Conservation (phyloP, 2,113 vertebrate genomes). For the Todiramphus chloris region DNA sequence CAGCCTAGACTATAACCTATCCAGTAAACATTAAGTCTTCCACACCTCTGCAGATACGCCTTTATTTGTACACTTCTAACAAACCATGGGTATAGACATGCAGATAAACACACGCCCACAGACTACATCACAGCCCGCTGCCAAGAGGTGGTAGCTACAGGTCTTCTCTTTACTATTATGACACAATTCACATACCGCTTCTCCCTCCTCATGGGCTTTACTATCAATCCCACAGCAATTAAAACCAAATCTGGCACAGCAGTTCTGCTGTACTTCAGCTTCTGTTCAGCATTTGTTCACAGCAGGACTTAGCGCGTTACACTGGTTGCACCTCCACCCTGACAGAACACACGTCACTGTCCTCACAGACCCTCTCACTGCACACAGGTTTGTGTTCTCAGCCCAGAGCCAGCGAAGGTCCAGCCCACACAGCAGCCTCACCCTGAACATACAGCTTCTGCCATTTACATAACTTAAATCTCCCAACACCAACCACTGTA, state of each 20-base stretch:
- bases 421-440: background rate
- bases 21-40: background rate
- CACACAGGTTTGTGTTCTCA: background rate
- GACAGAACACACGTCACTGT: background rate
- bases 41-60: background rate
- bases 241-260: background rate
- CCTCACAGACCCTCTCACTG: fast-evolving
- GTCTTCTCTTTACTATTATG: background rate
- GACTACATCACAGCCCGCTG: background rate
- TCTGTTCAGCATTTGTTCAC: background rate
- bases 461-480: background rate
- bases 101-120: too few relatives aligned
- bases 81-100: background rate
- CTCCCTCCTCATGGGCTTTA: background rate
- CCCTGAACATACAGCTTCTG: background rate
- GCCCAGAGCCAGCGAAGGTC: background rate
- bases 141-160: background rate
- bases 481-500: background rate
- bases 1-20: background rate
- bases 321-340: background rate
- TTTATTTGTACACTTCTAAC: background rate
- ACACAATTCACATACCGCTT: background rate
- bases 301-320: background rate
- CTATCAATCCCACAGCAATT: background rate
- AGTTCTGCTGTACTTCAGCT: background rate